Conservation (phyloP, 2,113 vertebrate species). For the Physeter macrocephalus region DNA sequence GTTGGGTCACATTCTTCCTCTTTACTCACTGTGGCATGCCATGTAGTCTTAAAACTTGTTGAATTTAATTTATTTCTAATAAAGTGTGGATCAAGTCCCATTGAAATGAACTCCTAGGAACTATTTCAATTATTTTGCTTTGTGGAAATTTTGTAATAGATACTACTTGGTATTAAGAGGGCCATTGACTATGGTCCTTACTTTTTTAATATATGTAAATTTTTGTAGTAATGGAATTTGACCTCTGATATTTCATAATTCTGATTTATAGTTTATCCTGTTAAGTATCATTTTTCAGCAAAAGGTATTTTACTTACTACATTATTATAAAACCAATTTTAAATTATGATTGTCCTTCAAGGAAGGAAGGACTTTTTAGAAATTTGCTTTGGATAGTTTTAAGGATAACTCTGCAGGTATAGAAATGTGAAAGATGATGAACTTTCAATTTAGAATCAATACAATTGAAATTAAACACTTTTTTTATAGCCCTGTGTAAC, state of each 20-base stretch:
- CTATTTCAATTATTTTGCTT: conserved; percentile 13
- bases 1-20: background rate
- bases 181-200: background rate
- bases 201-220: conserved; percentile 9
- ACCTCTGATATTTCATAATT: conserved; percentile 27
- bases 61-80: conserved; percentile 35
- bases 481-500: background rate
- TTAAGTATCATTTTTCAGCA: conserved; percentile 23
- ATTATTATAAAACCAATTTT: conserved; percentile 30
- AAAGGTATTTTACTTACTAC: background rate
- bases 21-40: background rate
- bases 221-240: conserved; percentile 31
- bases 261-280: conserved; percentile 38
- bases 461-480: background rate
- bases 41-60: background rate
- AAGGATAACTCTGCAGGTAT: background rate
- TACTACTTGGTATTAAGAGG: background rate
- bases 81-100: background rate
- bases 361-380: conserved; percentile 13
- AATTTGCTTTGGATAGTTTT: conserved; percentile 10
- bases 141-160: conserved; percentile 29
- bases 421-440: background rate
- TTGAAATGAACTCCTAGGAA: conserved; percentile 9
- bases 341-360: conserved; percentile 20
- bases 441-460: background rate